A percentile compares a stretch with the other conserved stretches of the same genome.
phyloP scores from a whole-genome alignment of 1,140 invertebrate species.

The Drosophila neocordata region DNA sequence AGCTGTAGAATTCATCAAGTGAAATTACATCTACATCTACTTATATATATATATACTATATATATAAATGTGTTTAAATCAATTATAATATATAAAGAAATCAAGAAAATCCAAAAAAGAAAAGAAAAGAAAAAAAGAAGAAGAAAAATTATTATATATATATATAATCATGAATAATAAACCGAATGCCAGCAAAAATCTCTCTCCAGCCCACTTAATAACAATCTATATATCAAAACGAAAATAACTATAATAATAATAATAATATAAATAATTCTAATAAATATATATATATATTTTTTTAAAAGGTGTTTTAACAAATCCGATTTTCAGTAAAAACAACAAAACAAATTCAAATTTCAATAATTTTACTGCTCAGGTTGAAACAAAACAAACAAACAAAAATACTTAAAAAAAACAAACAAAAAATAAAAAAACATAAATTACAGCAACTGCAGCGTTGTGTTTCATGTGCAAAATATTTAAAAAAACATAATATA shows the following conservation, averaged over 20 bases:
- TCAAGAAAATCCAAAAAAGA: slow-evolving; percentile 34
- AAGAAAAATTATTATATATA: slow-evolving; percentile 4
- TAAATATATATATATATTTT: slow-evolving; percentile 69
- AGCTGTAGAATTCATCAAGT: slow-evolving; percentile 35
- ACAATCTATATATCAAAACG: slow-evolving; percentile 33
- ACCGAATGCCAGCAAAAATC: slow-evolving; percentile 20
- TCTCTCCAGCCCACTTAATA: slow-evolving; percentile 10
- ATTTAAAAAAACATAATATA: slow-evolving; percentile 43
- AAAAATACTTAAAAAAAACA: slow-evolving; percentile 40
- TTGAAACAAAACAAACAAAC: slow-evolving; percentile 23
- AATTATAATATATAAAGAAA: slow-evolving; percentile 36
- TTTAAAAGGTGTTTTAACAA: slow-evolving; percentile 66
- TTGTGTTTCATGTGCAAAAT: slow-evolving; percentile 77
- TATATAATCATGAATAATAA: neutral
- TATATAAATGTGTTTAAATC: slow-evolving; percentile 65
- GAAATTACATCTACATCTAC: neutral
- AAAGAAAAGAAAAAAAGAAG: slow-evolving; percentile 47
- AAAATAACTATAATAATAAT: slow-evolving; percentile 15
- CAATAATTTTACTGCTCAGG: slow-evolving; percentile 59
- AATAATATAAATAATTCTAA: no score
- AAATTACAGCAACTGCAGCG: slow-evolving; percentile 48
- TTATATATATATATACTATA: neutral
- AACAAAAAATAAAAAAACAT: slow-evolving; percentile 35
- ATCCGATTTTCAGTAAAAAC: neutral
- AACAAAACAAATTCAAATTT: slow-evolving; percentile 13